Base-by-base conservation (phyloP, 2,797 vertebrate species). In the Ctenopoma kingsleyae region DNA sequence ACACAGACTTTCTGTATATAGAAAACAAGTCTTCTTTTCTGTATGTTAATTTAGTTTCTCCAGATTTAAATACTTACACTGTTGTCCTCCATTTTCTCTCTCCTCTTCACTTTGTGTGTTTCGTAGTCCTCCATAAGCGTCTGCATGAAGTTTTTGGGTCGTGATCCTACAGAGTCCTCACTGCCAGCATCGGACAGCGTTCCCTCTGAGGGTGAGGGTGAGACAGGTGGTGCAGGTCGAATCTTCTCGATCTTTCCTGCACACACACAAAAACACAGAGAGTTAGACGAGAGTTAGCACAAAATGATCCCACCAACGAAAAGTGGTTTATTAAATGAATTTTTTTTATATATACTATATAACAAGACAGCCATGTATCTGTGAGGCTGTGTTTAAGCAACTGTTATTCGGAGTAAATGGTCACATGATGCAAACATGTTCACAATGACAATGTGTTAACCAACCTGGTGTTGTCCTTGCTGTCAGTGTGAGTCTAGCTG, bases 91-190 rank as follows among this genome's bases (percentile, higher is more conserved):
- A 95, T 84, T 76, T 96, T 96, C 86, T 99, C 97, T 74, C 95
- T 94, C 85, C 96, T 96, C 91, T 98, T 99, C 83, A 96, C 96
- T 92, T 98, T 99, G 94, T 98, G 97, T 44, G 94, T 95, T 92
- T 99, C 97, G 9, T 94, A 99, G 92, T 99, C 98, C 76, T 99
- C 97, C 97, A 99, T 95, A 36, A 99, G 96, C 0, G 97, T 99
- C 94, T 99, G 95, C 98, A 99, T 97, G 93, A 96, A 95, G 92
- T 97, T 99, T 92, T 97, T 99, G 86, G 97, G 94, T 20, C 96
- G 89, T 67, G 96, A 96, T 48, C 95, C 96, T 6, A 91, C 93
- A 2, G 96, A 94, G 89, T 99, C 97, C 78, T 98, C 96, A 0
- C 94, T 87, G n/a, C 93, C 89, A 8, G 88, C 80, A 64, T 99